phyloP scores from a whole-genome alignment of 2,797 vertebrate species.

The Schizopygopsis malacanthus region DNA sequence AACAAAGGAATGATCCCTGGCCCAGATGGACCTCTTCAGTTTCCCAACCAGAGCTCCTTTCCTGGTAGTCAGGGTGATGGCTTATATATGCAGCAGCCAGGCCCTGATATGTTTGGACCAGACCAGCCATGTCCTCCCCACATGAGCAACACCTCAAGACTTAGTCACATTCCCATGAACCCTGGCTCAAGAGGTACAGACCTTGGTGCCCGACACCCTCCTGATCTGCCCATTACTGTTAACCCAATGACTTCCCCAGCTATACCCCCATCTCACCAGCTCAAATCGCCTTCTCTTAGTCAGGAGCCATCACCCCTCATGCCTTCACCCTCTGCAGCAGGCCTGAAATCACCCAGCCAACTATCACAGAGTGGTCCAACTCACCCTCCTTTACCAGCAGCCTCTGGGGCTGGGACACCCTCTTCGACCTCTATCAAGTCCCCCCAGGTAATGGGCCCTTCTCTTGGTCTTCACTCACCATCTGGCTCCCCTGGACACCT shows the following conservation, averaged over 20 bases:
- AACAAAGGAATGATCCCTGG: conserved; percentile 86
- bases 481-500: conserved; percentile 89
- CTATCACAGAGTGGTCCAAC: conserved; percentile 78
- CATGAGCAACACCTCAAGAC: conserved; percentile 83
- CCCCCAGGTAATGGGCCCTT: conserved; percentile 89
- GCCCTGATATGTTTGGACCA: conserved; percentile 85
- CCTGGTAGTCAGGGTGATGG: conserved; percentile 83
- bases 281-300: conserved; percentile 92
- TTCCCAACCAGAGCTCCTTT: conserved; percentile 87
- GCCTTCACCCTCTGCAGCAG: conserved; percentile 88
- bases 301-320: conserved; percentile 90
- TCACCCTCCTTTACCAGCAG: conserved; percentile 73
- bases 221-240: conserved; percentile 88
- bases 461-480: conserved; percentile 88
- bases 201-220: conserved; percentile 83
- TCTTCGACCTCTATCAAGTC: conserved; percentile 85
- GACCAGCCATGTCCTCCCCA: conserved; percentile 82
- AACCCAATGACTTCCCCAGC: conserved; percentile 88
- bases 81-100: conserved; percentile 81
- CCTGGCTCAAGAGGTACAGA: conserved; percentile 80
- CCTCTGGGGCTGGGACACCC: conserved; percentile 78
- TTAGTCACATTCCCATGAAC: conserved; percentile 90
- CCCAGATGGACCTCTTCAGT: conserved; percentile 78
- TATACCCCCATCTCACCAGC: conserved; percentile 84
- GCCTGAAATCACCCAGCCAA: conserved; percentile 92